A percentile compares a stretch with the other conserved stretches of the same genome.
These are phyloP conservation scores for Sylvia atricapilla DNA, from an alignment of 2,113 vertebrate genomes.

Conservation along the genomic window DNA sequence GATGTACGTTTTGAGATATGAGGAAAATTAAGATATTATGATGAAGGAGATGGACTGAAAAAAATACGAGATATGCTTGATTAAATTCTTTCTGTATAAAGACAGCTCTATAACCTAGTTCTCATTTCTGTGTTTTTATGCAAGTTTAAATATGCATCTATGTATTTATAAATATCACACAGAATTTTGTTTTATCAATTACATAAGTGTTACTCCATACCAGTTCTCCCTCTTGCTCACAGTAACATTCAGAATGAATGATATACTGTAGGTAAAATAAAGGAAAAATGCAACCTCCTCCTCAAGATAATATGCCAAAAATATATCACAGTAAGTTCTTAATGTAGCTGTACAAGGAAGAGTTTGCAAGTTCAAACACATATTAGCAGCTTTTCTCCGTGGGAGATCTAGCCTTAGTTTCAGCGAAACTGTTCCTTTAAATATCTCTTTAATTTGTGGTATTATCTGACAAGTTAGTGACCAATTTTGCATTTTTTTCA, in stretches of 20 bases:
- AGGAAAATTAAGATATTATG: neutral
- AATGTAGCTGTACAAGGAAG: neutral
- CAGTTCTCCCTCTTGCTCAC: neutral
- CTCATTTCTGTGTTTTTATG: neutral
- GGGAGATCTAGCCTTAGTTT: neutral
- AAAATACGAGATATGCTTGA: neutral
- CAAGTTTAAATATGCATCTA: neutral
- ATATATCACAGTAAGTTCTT: neutral
- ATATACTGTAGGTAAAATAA: constrained; percentile 14
- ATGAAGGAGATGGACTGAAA: neutral
- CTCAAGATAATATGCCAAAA: constrained; percentile 25
- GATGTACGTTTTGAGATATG: neutral
- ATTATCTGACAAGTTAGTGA: neutral
- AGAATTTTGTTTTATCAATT: neutral
- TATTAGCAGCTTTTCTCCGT: neutral
- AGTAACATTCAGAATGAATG: neutral
- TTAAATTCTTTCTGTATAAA: neutral
- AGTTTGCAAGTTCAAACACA: neutral
- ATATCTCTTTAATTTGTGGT: neutral
- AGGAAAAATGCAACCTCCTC: constrained; percentile 8
- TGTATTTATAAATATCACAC: neutral
- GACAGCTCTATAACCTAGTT: neutral
- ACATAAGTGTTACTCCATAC: neutral
- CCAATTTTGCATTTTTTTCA: neutral
- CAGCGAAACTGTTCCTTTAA: neutral